Percentiles rank a stretch among this genome's conserved stretches.
phyloP scores from a whole-genome alignment of 2,797 vertebrate genomes.

The Sphenopsis melanotis region DNA sequence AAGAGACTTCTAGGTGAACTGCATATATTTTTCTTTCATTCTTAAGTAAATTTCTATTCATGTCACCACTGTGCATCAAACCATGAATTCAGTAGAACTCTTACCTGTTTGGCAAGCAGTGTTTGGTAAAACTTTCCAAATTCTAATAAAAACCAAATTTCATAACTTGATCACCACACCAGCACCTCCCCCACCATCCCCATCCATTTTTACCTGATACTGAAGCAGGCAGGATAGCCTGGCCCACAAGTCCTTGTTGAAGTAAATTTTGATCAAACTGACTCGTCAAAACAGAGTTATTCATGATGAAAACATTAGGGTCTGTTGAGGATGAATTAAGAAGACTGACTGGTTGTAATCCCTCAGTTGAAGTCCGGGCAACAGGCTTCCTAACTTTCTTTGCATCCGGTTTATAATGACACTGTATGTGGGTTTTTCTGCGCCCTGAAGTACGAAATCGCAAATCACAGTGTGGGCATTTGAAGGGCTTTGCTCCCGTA shows the following conservation, averaged over 20 bases:
- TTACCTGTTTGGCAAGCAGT: neutral
- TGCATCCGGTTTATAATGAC: slow-evolving; percentile 85
- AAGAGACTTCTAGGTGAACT: neutral
- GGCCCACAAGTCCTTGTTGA: slow-evolving; percentile 89
- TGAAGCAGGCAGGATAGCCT: slow-evolving; percentile 92
- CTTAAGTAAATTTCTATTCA: neutral
- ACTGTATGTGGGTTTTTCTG: slow-evolving; percentile 97
- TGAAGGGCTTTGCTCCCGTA: slow-evolving; percentile 97
- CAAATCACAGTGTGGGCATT: slow-evolving; percentile 94
- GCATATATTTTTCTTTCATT: neutral
- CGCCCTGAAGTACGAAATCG: slow-evolving; percentile 97
- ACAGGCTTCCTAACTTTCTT: slow-evolving; percentile 81
- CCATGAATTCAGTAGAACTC: neutral
- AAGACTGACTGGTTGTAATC: slow-evolving; percentile 79
- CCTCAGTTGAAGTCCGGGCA: slow-evolving; percentile 70
- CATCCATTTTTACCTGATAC: slow-evolving; percentile 84
- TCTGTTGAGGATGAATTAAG: slow-evolving; percentile 80
- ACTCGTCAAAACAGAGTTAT: slow-evolving; percentile 85
- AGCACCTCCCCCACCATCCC: neutral
- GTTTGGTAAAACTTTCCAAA: neutral
- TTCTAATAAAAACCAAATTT: neutral
- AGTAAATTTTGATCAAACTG: slow-evolving; percentile 91
- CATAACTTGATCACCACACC: neutral
- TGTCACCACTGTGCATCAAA: neutral
- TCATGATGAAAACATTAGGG: slow-evolving; percentile 89